These are phyloP conservation scores for Guaruba guarouba DNA, from an alignment of 2,113 vertebrate genomes.

Conservation along the genomic window DNA sequence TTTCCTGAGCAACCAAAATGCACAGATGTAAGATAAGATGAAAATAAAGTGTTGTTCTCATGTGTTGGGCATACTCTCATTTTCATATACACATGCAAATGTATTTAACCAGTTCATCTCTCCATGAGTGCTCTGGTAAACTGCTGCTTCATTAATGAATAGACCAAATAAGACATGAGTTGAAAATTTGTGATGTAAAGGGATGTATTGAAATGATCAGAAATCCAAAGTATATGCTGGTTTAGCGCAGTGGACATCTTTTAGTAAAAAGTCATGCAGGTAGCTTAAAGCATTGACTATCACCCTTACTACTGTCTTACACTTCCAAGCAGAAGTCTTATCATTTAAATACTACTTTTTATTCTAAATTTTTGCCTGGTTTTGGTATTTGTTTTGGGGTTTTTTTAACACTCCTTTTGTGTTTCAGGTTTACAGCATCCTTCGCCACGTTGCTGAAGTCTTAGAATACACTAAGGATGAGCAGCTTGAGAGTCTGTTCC, in stretches of 20 bases:
- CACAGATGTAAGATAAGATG: not conserved
- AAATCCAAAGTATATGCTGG: not conserved
- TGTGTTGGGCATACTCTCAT: not conserved
- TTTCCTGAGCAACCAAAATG: not conserved
- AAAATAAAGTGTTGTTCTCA: not conserved
- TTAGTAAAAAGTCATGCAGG: not conserved
- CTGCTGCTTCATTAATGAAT: not conserved
- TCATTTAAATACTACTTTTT: not conserved
- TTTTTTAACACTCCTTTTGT: not conserved
- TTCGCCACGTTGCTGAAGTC: constrained; percentile 96
- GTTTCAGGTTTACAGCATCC: constrained; percentile 93
- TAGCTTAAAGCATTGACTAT: not conserved
- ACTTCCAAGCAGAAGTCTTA: not conserved
- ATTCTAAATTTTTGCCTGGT: not conserved
- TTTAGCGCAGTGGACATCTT: not conserved
- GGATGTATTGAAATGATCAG: not conserved
- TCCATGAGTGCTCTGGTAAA: not conserved
- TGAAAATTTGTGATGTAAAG: not conserved
- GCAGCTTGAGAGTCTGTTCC: constrained; percentile 94
- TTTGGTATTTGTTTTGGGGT: not conserved
- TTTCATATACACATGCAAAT: not conserved
- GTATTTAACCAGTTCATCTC: not conserved
- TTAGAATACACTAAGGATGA: constrained; percentile 96
- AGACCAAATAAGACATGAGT: not conserved
- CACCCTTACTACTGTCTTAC: not conserved